Percentiles rank a stretch among this genome's conserved stretches.
These are phyloP conservation scores for Hemistola chrysoprasaria DNA, from an alignment of 2,888 invertebrate species.

Conservation along the genomic window DNA sequence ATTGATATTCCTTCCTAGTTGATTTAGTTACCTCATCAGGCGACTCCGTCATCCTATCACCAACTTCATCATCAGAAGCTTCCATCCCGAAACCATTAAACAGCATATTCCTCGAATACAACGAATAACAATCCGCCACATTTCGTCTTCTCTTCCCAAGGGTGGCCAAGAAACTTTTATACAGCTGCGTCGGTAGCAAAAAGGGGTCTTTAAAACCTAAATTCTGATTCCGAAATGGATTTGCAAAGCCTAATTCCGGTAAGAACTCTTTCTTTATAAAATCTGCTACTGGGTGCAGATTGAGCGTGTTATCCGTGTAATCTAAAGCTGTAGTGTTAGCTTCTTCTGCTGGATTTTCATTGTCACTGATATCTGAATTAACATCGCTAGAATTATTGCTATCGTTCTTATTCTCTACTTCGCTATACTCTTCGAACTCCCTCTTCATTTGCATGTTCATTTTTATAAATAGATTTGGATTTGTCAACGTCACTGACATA, in stretches of 20 bases:
- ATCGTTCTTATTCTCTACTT: conserved; percentile 61
- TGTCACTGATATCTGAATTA: conserved; percentile 69
- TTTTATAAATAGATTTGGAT: conserved; percentile 64
- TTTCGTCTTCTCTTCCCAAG: conserved; percentile 73
- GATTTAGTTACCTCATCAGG: conserved; percentile 72
- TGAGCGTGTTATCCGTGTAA: conserved; percentile 66
- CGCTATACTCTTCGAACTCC: conserved; percentile 65
- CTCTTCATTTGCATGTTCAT: conserved; percentile 73
- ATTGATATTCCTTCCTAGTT: neutral
- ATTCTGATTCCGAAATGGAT: conserved; percentile 70
- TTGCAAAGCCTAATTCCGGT: conserved; percentile 69
- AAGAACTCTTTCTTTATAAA: conserved; percentile 78
- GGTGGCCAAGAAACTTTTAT: conserved; percentile 89
- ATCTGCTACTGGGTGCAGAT: conserved; percentile 70
- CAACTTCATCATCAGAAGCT: conserved; percentile 71
- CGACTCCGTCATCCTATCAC: conserved; percentile 67
- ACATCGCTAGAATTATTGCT: conserved; percentile 67
- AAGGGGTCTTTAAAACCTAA: conserved; percentile 78
- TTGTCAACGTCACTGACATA: conserved; percentile 73
- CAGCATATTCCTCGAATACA: conserved; percentile 81
- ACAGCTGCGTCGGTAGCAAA: conserved; percentile 88
- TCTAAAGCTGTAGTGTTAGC: conserved; percentile 55
- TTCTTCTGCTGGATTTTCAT: conserved; percentile 64
- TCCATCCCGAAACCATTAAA: conserved; percentile 73
- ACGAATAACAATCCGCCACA: conserved; percentile 70